Base-by-base conservation (phyloP, 2,113 vertebrate species). In the Oreochromis spilurus region DNA sequence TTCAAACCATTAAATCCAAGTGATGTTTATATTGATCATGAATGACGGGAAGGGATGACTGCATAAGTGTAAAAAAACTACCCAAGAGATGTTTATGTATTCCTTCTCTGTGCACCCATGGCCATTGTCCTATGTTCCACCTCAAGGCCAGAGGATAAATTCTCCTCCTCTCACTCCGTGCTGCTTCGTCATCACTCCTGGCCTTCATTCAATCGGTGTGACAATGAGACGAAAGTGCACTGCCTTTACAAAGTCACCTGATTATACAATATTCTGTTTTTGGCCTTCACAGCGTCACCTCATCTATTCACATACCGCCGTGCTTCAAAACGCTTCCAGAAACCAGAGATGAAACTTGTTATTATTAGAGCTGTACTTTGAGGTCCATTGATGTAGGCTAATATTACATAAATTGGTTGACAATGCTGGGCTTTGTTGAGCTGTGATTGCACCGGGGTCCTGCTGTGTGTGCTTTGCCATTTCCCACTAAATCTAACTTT, bases 171-270 rank as follows among this genome's bases (percentile, higher is more conserved):
- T 87, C 79, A 21, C 83, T 90, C 34, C 6, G 58, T 11, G 70
- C 87, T 88, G 81, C 88, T 89, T 34, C 82, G 88, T 93, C 92
- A 94, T 94, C 91, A 82, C 87, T 94, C 55, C 85, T 92, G 88
- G 91, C 86, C 84, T 90, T 88, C 90, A 87, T 92, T 95, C 93
- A 95, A 88, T 90, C 89, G 86, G 81, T 13, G 53, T 86, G 91
- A 93, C 90, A 79, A 90, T 84, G 85, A 81, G 86, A 91, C 90
- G 72, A 91, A 88, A 78, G 85, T 50, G 83, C 84, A 38, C 84
- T 85, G 84, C 77, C 84, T 92, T 89, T 90, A 79, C 91, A 93
- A 93, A 92, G 94, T 94, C 92, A 94, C 87, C 90, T 87, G 86
- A 90, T 93, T 88, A 90, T 79, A 92, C 82, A 93, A 93, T 81